These are phyloP conservation scores for Oncorhynchus tshawytscha DNA, from an alignment of 2,113 vertebrate genomes.

Conservation along the genomic window DNA sequence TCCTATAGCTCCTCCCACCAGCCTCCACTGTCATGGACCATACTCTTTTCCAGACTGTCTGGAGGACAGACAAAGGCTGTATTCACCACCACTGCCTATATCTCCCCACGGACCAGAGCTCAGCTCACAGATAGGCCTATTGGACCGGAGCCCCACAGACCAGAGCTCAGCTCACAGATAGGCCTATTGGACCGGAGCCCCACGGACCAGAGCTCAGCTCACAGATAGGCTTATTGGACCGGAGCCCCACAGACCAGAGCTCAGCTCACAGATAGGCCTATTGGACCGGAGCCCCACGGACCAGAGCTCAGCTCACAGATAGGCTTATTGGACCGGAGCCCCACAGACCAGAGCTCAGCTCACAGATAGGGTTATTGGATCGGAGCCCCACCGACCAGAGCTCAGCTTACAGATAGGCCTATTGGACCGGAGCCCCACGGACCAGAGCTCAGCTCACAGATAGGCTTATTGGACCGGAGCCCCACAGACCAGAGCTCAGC, in stretches of 20 bases:
- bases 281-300: background rate
- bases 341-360: constrained; percentile 1
- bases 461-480: background rate
- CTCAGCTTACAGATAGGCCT: too few relatives aligned
- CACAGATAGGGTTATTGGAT: constrained; percentile 24
- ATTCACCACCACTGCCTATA: constrained; percentile 5
- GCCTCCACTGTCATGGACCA: background rate
- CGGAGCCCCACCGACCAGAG: background rate
- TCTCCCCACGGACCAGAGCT: background rate
- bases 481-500: background rate
- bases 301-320: too few relatives aligned
- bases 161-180: background rate
- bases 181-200: too few relatives aligned
- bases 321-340: too few relatives aligned
- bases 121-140: constrained; percentile 31
- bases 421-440: too few relatives aligned
- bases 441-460: too few relatives aligned
- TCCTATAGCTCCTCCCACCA: background rate
- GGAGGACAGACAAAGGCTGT: constrained; percentile 6
- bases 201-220: too few relatives aligned
- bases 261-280: constrained; percentile 30
- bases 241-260: background rate
- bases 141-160: background rate
- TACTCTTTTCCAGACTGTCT: too few relatives aligned
- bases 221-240: background rate